Conservation (phyloP, 1,140 invertebrate genomes). For the Sminthurides bifidus region DNA sequence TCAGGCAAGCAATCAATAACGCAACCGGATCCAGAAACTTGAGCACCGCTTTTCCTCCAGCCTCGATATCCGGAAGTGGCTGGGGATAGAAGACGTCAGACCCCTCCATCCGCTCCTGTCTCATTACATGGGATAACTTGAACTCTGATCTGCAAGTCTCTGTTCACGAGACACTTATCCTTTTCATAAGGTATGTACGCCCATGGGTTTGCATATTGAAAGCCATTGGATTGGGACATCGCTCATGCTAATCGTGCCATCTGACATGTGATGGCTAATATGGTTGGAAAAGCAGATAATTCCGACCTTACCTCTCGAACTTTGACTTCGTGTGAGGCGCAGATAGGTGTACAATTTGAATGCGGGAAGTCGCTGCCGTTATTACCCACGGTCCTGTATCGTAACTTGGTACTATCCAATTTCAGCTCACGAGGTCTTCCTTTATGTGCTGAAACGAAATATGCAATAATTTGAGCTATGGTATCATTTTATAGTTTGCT, state of each 20-base stretch:
- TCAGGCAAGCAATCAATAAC: neutral
- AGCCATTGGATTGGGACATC: neutral
- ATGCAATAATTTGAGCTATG: neutral
- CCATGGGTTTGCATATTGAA: neutral
- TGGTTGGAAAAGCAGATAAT: neutral
- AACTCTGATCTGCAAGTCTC: neutral
- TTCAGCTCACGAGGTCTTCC: conserved; percentile 35
- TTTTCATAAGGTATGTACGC: neutral
- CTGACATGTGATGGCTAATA: neutral
- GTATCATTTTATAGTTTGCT: neutral
- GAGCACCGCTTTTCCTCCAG: neutral
- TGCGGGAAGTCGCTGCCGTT: conserved; percentile 35
- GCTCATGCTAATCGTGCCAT: neutral
- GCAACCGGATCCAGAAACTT: neutral
- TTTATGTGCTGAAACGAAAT: conserved; percentile 35
- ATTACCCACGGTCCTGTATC: conserved; percentile 31
- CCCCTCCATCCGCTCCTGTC: too few species aligned
- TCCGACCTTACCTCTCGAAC: conserved; percentile 36
- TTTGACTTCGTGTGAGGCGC: conserved; percentile 40
- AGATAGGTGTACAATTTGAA: conserved; percentile 41
- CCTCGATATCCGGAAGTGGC: neutral
- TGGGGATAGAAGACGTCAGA: too few species aligned
- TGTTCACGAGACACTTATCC: neutral
- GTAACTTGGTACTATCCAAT: conserved; percentile 35
- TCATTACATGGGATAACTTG: neutral